Base-by-base conservation (phyloP, 2,888 invertebrate species). In the Bugula neritina region DNA sequence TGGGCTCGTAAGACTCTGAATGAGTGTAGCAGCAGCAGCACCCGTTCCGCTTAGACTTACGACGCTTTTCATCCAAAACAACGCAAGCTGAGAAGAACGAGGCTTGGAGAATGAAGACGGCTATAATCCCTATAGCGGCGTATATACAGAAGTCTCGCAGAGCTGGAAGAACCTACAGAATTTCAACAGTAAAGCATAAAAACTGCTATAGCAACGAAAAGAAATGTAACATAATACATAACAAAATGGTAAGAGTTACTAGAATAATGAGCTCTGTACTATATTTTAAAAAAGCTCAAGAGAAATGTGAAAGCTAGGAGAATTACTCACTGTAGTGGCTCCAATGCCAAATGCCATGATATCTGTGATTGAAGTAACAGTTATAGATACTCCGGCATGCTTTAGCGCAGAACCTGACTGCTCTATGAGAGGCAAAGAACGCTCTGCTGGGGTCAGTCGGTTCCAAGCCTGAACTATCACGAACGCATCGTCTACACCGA, bases 81-180 rank as follows among this genome's bases (percentile, higher is more conserved):
- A 92, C 89, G 75, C 90, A 89, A 1, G 91, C 91, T 21, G 90
- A 88, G 83, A 92, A 92, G 82, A 92, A 91, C n/a, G 92, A 92
- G 3, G 91, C 88, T 77, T 91, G 90, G 35, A 80, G 75, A 25
- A 78, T 63, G 79, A 89, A 90, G 27, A 91, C 90, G 78, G 90
- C 89, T 73, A 91, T 86, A 0, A 92, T 90, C 27, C 91, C 91
- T 0, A 89, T 83, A 5, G 91, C 90, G 17, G 92, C 91, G 81
- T 91, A 92, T 71, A 92, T 87, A 81, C 93, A 92, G 81, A 91
- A 92, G 0, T 92, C 91, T 82, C 90, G 89, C 35, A 93, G 85
- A 1, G 91, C 91, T 27, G 92, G 92, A 73, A 93, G 85, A 78
- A 91, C 90, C 90, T 90, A 74, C 23, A 76, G 74, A 63, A 58